Evolutionary conservation across 1,140 invertebrate species (phyloP).

Genomic region (Rhynchophorus ferrugineus): DNA sequence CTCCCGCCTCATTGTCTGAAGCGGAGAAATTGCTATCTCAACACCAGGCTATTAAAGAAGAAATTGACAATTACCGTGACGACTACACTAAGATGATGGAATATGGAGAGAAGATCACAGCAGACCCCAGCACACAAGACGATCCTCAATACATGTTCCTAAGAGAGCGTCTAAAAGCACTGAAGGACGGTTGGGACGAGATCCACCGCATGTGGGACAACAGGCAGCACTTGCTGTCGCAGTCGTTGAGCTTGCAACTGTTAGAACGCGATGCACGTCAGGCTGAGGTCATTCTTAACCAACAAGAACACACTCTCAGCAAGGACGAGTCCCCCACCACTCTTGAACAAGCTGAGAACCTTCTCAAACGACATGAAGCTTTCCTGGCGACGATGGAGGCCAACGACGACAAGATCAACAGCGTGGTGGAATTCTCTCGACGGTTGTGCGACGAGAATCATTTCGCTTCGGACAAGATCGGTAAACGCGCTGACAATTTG

Average conservation of each 20-base stretch:
- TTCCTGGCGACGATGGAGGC: constrained; percentile 99
- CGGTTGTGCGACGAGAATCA: constrained; percentile 83
- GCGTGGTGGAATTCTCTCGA: constrained; percentile 86
- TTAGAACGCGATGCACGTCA: constrained; percentile 95
- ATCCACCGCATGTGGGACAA: constrained; percentile 99
- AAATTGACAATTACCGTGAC: constrained; percentile 97
- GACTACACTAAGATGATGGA: constrained; percentile 99
- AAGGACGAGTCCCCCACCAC: constrained; percentile 87
- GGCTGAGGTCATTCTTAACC: constrained; percentile 93
- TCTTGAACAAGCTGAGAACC: constrained; percentile 94
- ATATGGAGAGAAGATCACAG: constrained; percentile 91
- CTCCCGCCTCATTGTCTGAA: constrained; percentile 90
- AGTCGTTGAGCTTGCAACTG: constrained; percentile 90
- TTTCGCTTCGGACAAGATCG: constrained; percentile 89
- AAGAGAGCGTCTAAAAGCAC: constrained; percentile 88
- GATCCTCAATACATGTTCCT: constrained; percentile 99
- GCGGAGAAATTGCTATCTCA: constrained; percentile 94
- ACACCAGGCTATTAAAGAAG: constrained; percentile 96
- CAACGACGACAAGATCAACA: constrained; percentile 98
- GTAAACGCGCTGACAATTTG: constrained; percentile 92
- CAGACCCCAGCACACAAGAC: constrained; percentile 62
- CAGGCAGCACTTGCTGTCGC: constrained; percentile 86
- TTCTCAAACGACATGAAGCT: constrained; percentile 95
- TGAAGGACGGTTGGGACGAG: constrained; percentile 98
- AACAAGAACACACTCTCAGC: constrained; percentile 90